phyloP scores from a whole-genome alignment of 2,888 invertebrate genomes.

The Apoda limacodes region DNA sequence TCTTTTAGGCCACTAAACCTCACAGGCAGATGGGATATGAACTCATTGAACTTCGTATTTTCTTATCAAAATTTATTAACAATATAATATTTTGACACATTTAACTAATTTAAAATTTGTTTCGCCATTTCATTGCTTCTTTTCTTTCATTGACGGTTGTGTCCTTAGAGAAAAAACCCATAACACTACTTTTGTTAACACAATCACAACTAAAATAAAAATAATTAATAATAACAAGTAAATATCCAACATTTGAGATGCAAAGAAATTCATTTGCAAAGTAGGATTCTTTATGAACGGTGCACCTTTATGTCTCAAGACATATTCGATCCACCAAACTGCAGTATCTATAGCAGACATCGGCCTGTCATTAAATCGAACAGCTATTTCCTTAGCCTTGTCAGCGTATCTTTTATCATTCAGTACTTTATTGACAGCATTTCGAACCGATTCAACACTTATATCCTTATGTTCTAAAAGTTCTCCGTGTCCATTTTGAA shows the following conservation, averaged over 20 bases:
- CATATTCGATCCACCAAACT: slow-evolving; percentile 69
- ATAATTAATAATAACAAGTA: slow-evolving; percentile 28
- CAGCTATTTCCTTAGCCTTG: slow-evolving; percentile 46
- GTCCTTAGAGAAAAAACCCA: too few relatives aligned
- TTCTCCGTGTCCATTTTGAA: slow-evolving; percentile 32
- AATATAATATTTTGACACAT: too few relatives aligned
- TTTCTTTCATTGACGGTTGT: too few relatives aligned
- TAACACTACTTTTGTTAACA: too few relatives aligned
- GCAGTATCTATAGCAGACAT: slow-evolving; percentile 58
- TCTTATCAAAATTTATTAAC: too few relatives aligned
- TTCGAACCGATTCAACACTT: slow-evolving; percentile 41
- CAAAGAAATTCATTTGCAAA: slow-evolving; percentile 46
- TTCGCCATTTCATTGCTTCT: too few relatives aligned
- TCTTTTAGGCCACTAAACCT: too few relatives aligned
- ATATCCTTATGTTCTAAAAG: slow-evolving; percentile 52
- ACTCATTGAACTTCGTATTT: too few relatives aligned
- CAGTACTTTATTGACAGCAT: slow-evolving; percentile 37
- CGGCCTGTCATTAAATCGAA: slow-evolving; percentile 65
- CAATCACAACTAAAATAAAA: neutral
- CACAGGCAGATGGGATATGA: too few relatives aligned
- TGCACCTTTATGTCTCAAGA: slow-evolving; percentile 68
- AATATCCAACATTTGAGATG: slow-evolving; percentile 54
- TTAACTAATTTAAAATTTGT: too few relatives aligned
- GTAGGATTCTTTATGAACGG: slow-evolving; percentile 60
- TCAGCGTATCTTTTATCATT: slow-evolving; percentile 36